Evolutionary conservation across 2,888 invertebrate species (phyloP), one percentile per base, ranked within the genome.

Genomic region (Saturnia pavonia): DNA sequence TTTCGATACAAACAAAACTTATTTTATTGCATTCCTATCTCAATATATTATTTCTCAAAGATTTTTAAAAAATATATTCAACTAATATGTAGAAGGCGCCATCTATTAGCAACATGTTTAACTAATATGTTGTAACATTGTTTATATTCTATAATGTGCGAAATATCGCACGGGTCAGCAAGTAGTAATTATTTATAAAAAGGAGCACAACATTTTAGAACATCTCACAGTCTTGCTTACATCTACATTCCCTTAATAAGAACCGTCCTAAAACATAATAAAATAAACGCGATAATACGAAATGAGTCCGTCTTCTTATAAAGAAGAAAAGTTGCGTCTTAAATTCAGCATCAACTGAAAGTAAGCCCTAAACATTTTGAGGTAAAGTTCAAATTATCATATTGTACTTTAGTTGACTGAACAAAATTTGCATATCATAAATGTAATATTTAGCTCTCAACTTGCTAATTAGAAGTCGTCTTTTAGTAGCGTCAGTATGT

Each of bases 401-500:
- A 74, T 75, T 73, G 72, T 67, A 74, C 76, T 74, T 79, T 81
- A 77, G 80, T 78, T 82, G 78, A 76, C 81, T 85, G 80, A 82
- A 85, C 79, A 83, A 90, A 90, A 92, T 93, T 92, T 93, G 91
- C 91, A 92, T 92, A 90, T 90, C 91, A 91, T 92, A 92, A 92
- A 91, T 92, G 91, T 92, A 90, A 92, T 92, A 92, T 91, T 92
- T 92, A 91, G 90, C 91, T 91, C 89, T 90, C 90, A 89, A 91
- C 90, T 91, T 91, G 91, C 90, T 93, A 93, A 93, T 93, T 92
- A 92, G 91, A 89, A 90, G 87, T 84, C 85, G 85, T 88, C 87
- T 89, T 87, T 81, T 76, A 75, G 90, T 87, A 92, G 73, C 78
- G 90, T 87, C 81, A 77, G 86, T 84, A 89, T 73, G 80, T 78